phyloP scores from a whole-genome alignment of 2,888 invertebrate genomes.

The Napeogenes sylphis region DNA sequence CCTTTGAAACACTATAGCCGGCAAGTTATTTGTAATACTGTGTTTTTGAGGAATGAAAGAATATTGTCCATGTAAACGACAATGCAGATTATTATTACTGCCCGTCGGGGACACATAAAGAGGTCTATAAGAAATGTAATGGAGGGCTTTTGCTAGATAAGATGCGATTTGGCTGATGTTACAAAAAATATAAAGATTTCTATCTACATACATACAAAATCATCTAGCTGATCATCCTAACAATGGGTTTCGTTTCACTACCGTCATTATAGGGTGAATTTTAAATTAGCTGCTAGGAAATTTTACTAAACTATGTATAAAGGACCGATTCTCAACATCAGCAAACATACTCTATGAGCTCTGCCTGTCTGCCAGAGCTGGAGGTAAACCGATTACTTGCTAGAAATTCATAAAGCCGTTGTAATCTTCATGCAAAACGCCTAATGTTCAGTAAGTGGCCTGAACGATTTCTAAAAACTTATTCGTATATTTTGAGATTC shows the following conservation, averaged over 20 bases:
- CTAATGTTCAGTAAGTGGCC: constrained; percentile 56
- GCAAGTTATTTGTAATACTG: constrained; percentile 49
- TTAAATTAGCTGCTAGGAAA: constrained; percentile 61
- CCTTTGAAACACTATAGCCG: constrained; percentile 52
- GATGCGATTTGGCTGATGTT: constrained; percentile 40
- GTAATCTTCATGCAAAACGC: constrained; percentile 51
- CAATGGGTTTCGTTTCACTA: constrained; percentile 53
- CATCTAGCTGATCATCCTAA: constrained; percentile 56
- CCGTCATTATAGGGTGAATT: constrained; percentile 67
- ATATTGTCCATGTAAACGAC: constrained; percentile 64
- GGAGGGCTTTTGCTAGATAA: constrained; percentile 43
- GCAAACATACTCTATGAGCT: constrained; percentile 60
- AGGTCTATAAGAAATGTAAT: constrained; percentile 56
- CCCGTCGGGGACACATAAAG: constrained; percentile 59
- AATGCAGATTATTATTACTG: constrained; percentile 70
- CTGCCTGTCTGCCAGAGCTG: constrained; percentile 60
- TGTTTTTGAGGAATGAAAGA: constrained; percentile 60
- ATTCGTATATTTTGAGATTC: neutral
- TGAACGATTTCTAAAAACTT: constrained; percentile 39
- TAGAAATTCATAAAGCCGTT: constrained; percentile 69
- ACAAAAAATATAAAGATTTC: constrained; percentile 26
- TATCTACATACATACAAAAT: constrained; percentile 30
- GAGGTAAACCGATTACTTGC: constrained; percentile 68
- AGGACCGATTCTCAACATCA: constrained; percentile 58
- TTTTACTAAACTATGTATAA: constrained; percentile 71